Conservation (phyloP, 2,113 vertebrate genomes). For the Oenanthe oenanthe region DNA sequence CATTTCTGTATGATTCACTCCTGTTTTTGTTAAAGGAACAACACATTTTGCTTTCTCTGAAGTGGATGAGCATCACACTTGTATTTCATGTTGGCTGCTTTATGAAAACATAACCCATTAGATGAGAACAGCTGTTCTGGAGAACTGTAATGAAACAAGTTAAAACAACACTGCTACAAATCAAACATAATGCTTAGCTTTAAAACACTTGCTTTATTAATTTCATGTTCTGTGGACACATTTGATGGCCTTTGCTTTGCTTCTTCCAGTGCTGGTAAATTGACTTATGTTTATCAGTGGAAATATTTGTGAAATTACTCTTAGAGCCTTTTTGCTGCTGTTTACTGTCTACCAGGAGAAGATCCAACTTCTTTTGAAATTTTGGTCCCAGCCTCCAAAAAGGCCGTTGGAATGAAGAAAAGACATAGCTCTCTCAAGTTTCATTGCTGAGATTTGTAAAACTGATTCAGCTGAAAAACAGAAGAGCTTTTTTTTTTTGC, state of each 20-base stretch:
- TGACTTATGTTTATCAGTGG: background rate
- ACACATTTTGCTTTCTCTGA: background rate
- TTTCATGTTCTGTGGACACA: background rate
- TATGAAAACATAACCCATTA: background rate
- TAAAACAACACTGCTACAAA: background rate
- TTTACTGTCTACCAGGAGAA: background rate
- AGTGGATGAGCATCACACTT: background rate
- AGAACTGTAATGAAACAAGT: background rate
- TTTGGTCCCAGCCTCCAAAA: background rate
- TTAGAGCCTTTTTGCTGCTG: background rate
- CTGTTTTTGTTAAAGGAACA: background rate
- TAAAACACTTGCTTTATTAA: background rate
- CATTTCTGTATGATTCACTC: background rate
- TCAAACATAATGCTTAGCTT: background rate
- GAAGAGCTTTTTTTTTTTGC: background rate
- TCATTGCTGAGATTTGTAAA: background rate
- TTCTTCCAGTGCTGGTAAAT: background rate
- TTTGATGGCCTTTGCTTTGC: background rate
- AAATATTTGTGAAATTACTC: background rate
- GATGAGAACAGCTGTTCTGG: background rate
- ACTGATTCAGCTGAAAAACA: background rate
- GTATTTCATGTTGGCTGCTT: background rate
- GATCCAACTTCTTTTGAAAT: background rate
- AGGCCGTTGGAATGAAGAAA: background rate
- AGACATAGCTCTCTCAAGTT: fast-evolving